These are phyloP conservation scores for Peromyscus maniculatus DNA, from an alignment of 2,113 vertebrate genomes.

Conservation along the genomic window DNA sequence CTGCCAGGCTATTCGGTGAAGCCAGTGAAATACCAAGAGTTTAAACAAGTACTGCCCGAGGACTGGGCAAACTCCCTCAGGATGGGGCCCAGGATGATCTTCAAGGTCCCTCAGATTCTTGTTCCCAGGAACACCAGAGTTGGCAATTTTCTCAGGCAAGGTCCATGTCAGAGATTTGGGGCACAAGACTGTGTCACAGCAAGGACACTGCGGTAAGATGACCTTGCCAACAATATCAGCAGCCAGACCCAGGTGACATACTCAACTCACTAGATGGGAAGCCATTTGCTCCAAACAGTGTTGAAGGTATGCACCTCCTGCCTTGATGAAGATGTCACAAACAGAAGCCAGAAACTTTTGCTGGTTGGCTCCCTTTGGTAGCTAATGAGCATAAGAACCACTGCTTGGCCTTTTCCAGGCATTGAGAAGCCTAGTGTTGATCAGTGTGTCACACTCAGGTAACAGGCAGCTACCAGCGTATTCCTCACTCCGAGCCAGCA, in stretches of 20 bases:
- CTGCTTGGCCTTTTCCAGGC: background rate
- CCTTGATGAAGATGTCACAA: background rate
- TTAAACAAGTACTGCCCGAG: background rate
- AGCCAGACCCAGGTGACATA: background rate
- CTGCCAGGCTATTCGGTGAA: background rate
- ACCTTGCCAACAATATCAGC: background rate
- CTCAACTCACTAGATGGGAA: background rate
- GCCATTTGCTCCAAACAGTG: background rate
- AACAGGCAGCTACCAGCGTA: background rate
- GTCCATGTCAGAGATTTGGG: background rate
- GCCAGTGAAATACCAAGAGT: background rate
- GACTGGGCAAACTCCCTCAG: background rate
- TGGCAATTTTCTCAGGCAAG: background rate
- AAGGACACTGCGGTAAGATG: no score
- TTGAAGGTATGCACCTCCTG: background rate
- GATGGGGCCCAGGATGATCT: background rate
- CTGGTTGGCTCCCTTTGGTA: background rate
- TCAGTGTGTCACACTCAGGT: accelerated
- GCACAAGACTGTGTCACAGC: background rate
- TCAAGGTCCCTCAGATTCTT: background rate
- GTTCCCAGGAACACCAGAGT: background rate
- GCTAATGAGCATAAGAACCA: background rate
- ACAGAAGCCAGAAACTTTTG: background rate
- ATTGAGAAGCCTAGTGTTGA: accelerated
- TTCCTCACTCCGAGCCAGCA: background rate